These are phyloP conservation scores for Holcopasites calliopsidis DNA, from an alignment of 1,140 invertebrate genomes.

Conservation along the genomic window DNA sequence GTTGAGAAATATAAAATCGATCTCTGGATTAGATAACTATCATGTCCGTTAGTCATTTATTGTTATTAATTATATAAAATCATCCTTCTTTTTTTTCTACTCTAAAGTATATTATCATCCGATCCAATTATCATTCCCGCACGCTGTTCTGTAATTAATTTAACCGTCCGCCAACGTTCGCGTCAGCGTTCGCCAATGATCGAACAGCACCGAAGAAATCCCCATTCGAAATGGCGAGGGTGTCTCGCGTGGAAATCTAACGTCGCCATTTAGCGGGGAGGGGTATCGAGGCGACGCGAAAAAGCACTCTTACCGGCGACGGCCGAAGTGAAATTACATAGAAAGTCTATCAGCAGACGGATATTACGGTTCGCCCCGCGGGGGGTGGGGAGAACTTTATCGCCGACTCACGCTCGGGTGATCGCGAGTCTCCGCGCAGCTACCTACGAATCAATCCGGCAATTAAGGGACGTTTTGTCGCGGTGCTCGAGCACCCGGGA, in stretches of 20 bases:
- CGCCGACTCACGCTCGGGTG: slow-evolving; percentile 37
- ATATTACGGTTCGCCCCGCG: slow-evolving; percentile 45
- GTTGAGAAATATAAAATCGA: no score
- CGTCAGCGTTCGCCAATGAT: no score
- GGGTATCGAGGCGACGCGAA: neutral
- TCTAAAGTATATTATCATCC: no score
- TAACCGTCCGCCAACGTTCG: no score
- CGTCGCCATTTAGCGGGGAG: neutral
- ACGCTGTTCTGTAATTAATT: no score
- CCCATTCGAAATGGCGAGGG: neutral
- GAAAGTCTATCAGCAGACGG: slow-evolving; percentile 53
- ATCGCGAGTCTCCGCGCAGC: slow-evolving; percentile 27
- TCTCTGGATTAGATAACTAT: no score
- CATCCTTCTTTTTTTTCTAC: no score
- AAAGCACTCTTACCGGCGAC: slow-evolving; percentile 11
- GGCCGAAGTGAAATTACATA: slow-evolving; percentile 43
- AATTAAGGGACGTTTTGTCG: slow-evolving; percentile 49
- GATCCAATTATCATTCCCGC: no score
- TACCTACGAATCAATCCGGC: slow-evolving; percentile 37
- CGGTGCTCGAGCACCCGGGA: slow-evolving; percentile 22
- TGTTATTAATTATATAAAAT: no score
- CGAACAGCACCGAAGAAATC: no score
- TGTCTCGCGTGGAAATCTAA: slow-evolving; percentile 8
- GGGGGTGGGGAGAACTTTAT: slow-evolving; percentile 26
- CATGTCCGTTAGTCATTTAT: no score